Conservation (phyloP, 1,140 invertebrate species). For the Bursaphelenchus mucronatus region DNA sequence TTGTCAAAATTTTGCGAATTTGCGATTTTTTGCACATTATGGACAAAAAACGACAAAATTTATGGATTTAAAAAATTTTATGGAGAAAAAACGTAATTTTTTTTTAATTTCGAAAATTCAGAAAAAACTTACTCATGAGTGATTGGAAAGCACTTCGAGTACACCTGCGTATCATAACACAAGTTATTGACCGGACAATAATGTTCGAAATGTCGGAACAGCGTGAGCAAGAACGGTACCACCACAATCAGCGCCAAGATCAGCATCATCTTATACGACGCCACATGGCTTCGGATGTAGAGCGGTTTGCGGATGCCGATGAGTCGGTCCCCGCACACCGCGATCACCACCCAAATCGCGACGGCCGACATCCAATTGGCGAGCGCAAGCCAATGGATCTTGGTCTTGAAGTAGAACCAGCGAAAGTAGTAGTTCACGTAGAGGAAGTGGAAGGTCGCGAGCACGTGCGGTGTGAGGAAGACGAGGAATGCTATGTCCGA, state of each 20-base stretch:
- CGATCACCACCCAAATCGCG: slow-evolving; percentile 59
- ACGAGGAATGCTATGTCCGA: slow-evolving; percentile 53
- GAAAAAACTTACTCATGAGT: slow-evolving; percentile 38
- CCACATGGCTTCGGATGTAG: slow-evolving; percentile 43
- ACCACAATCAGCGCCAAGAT: slow-evolving; percentile 38
- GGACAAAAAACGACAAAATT: no score
- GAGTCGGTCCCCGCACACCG: slow-evolving; percentile 55
- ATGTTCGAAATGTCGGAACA: slow-evolving; percentile 52
- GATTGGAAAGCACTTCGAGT: slow-evolving; percentile 51
- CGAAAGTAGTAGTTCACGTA: slow-evolving; percentile 52
- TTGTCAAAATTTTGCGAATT: neutral
- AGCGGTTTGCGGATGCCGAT: slow-evolving; percentile 52
- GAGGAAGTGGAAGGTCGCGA: slow-evolving; percentile 55
- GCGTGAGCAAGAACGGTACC: slow-evolving; percentile 36
- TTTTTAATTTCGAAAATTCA: neutral
- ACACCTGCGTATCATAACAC: slow-evolving; percentile 55
- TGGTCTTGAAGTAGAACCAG: slow-evolving; percentile 52
- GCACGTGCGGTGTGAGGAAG: slow-evolving; percentile 51
- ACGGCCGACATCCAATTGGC: slow-evolving; percentile 59
- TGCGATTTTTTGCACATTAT: no score
- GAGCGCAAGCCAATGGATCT: slow-evolving; percentile 54
- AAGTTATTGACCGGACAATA: slow-evolving; percentile 47
- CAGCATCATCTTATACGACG: slow-evolving; percentile 43
- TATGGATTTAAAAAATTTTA: no score
- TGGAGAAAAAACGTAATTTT: neutral